Evolutionary conservation across 2,797 vertebrate genomes (phyloP).

Genomic region (Thaleichthys pacificus): DNA sequence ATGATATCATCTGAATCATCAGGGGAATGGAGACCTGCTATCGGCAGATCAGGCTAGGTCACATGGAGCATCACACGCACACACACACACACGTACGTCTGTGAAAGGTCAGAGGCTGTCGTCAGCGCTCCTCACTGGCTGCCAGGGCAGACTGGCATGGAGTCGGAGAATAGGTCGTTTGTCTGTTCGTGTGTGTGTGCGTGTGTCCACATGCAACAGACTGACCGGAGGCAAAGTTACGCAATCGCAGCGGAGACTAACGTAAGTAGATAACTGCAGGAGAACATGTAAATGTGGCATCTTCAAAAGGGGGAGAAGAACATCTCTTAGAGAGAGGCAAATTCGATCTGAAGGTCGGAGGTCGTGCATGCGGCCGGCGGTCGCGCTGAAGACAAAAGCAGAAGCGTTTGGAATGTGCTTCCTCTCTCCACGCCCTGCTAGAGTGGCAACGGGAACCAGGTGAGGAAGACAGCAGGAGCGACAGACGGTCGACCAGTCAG

Average conservation of each 20-base stretch:
- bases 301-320: not conserved
- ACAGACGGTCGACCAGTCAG: too few species aligned
- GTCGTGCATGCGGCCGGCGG: not conserved
- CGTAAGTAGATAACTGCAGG: slow-evolving; percentile 5
- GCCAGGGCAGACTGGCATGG: slow-evolving; percentile 16
- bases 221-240: slow-evolving; percentile 25
- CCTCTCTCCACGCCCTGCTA: too few species aligned
- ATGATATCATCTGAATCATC: too few species aligned
- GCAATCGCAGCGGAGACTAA: slow-evolving; percentile 25
- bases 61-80: not conserved
- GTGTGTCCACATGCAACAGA: not conserved
- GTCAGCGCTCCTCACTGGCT: slow-evolving; percentile 16
- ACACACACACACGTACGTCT: not conserved
- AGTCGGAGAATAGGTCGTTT: slow-evolving; percentile 38
- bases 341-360: slow-evolving; percentile 1
- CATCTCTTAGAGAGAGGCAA: not conserved
- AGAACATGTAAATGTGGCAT: slow-evolving; percentile 17
- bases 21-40: not conserved
- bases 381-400: too few species aligned
- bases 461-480: too few species aligned
- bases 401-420: too few species aligned
- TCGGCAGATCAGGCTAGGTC: not conserved
- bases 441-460: too few species aligned
- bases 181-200: not conserved
- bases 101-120: slow-evolving; percentile 7